Evolutionary conservation across 2,797 vertebrate genomes (phyloP).

Genomic region (Crocodylus rhombifer): DNA sequence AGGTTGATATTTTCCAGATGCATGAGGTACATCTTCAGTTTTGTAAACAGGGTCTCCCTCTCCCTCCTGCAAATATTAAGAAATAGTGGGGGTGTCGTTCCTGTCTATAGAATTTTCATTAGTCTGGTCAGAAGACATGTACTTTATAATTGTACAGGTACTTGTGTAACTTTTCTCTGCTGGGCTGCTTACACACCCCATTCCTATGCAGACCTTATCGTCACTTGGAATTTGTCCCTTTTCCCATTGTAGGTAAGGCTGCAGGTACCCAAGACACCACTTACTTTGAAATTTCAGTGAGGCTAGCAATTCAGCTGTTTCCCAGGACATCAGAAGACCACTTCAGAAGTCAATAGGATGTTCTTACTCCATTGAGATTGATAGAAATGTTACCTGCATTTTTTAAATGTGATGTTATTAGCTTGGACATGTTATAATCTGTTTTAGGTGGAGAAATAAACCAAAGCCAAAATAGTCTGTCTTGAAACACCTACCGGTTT

Average conservation of each 20-base stretch:
- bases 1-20: not conserved
- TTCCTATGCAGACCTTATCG: not conserved
- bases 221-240: not conserved
- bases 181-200: rapidly evolving
- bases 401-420: not conserved
- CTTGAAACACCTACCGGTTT: not conserved
- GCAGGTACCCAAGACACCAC: not conserved
- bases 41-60: not conserved
- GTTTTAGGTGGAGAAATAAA: not conserved
- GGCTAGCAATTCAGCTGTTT: not conserved
- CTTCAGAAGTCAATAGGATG: not conserved
- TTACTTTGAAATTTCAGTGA: conserved; percentile 7
- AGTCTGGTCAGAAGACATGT: not conserved
- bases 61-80: no score
- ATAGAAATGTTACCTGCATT: not conserved
- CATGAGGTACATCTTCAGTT: not conserved
- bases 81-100: not conserved
- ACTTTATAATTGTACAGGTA: not conserved
- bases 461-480: no score
- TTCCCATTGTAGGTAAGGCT: not conserved
- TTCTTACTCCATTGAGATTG: not conserved
- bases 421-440: not conserved
- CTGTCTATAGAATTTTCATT: not conserved
- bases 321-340: not conserved
- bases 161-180: not conserved